Evolutionary conservation across 2,797 vertebrate genomes (phyloP), one percentile per base, ranked within the genome.

Genomic region (Chelon labrosus): DNA sequence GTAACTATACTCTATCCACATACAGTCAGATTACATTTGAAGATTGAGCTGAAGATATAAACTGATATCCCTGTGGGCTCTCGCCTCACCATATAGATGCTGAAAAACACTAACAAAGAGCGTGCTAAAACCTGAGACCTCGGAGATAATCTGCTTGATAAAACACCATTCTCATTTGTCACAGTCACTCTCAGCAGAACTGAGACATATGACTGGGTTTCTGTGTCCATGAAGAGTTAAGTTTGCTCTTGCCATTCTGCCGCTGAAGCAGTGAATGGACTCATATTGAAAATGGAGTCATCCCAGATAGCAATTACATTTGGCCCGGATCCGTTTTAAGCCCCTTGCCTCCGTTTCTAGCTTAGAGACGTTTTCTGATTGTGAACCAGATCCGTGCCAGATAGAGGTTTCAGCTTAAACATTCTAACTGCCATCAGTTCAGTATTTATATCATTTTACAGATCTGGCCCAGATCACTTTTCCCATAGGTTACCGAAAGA

Each of bases 281-380:
- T 70, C 52, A 55, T 61, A 77, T 27, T 85, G 74, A 85, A 84
- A 85, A 89, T 56, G 49, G 68, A 91, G 79, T 75, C 83, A 83
- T n/a, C n/a, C n/a, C n/a, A n/a, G n/a, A n/a, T n/a, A n/a, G n/a
- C n/a, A n/a, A n/a, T n/a, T n/a, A n/a, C n/a, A n/a, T n/a, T n/a
- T n/a, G n/a, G n/a, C n/a, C n/a, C n/a, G n/a, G n/a, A n/a, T n/a
- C n/a, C n/a, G n/a, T n/a, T n/a, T n/a, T n/a, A n/a, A n/a, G n/a
- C n/a, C n/a, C n/a, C n/a, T n/a, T n/a, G n/a, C n/a, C n/a, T n/a
- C n/a, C n/a, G n/a, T n/a, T n/a, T n/a, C n/a, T n/a, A n/a, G n/a
- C n/a, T n/a, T n/a, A n/a, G n/a, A n/a, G n/a, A n/a, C n/a, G n/a
- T n/a, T n/a, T n/a, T n/a, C n/a, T n/a, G n/a, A n/a, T n/a, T n/a